Evolutionary conservation across 2,888 invertebrate genomes (phyloP).

Genomic region (Amiota minor): DNA sequence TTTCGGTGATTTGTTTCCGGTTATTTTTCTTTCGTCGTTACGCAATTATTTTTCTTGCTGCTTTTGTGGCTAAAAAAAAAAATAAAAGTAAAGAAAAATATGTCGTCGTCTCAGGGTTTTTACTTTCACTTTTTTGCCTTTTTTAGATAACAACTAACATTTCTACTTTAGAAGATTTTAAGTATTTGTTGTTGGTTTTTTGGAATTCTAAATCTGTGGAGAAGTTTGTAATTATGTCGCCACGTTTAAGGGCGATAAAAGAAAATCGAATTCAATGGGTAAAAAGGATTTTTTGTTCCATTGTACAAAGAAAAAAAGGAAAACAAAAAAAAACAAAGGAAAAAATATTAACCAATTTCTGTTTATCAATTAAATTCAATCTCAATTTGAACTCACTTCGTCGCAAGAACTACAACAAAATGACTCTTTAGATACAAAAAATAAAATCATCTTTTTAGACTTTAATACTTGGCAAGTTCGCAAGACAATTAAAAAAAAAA

Average conservation of each 20-base stretch:
- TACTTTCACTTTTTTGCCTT: not conserved
- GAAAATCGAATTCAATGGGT: not conserved
- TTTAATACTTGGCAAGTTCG: not conserved
- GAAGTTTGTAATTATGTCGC: no score
- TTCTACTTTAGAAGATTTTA: conserved; percentile 4
- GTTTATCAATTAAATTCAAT: not conserved
- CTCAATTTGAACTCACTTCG: not conserved
- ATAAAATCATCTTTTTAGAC: not conserved
- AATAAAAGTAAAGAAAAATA: no score
- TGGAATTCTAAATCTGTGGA: no score
- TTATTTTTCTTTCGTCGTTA: not conserved
- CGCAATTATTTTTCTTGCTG: not conserved
- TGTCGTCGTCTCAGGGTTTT: not conserved
- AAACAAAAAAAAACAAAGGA: not conserved
- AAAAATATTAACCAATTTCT: not conserved
- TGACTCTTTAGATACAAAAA: not conserved
- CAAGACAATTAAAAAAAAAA: not conserved
- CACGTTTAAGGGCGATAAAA: no score
- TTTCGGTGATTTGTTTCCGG: not conserved
- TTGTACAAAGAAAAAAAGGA: not conserved
- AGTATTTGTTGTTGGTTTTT: not conserved
- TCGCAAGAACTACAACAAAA: no score
- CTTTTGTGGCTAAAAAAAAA: not conserved
- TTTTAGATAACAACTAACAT: not conserved
- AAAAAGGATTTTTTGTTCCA: conserved; percentile 20